A percentile compares a stretch with the other conserved stretches of the same genome.
Conservation (phyloP, 1,140 invertebrate genomes). For the Uloborus diversus region DNA sequence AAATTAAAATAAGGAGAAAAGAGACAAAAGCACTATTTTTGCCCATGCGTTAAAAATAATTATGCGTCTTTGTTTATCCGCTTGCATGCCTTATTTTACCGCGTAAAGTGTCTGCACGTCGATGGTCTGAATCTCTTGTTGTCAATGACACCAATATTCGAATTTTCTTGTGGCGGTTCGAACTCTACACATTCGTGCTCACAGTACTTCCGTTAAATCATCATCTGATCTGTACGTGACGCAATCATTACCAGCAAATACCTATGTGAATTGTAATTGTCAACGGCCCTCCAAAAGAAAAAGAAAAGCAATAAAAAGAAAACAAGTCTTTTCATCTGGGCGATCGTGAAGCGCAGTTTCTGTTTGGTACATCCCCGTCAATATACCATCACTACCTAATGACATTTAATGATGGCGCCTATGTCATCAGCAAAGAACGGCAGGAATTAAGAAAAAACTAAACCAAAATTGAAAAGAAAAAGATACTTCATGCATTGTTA, state of each 20-base stretch:
- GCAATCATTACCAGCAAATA: conserved; percentile 46
- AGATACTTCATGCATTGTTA: conserved; percentile 13
- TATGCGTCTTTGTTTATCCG: no score
- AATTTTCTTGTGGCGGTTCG: background rate
- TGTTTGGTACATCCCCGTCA: conserved; percentile 44
- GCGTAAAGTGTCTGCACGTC: no score
- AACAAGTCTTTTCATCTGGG: background rate
- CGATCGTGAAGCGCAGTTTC: conserved; percentile 48
- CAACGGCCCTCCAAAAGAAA: background rate
- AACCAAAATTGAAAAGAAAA: no score
- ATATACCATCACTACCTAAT: conserved; percentile 48
- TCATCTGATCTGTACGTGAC: conserved; percentile 14
- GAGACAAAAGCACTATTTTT: no score
- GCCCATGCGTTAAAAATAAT: no score
- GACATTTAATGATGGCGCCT: conserved; percentile 48
- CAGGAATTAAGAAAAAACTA: background rate
- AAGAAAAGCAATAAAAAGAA: conserved; percentile 21
- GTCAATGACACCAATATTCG: no score
- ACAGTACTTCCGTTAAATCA: conserved; percentile 37
- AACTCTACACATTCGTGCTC: background rate
- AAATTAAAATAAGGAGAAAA: no score
- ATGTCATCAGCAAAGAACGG: conserved; percentile 37
- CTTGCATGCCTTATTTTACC: no score
- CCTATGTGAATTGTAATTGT: conserved; percentile 22
- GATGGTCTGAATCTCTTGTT: no score